A percentile compares a stretch with the other conserved stretches of the same genome.
phyloP scores from a whole-genome alignment of 2,113 vertebrate genomes.

The Ammodytes dubius region DNA sequence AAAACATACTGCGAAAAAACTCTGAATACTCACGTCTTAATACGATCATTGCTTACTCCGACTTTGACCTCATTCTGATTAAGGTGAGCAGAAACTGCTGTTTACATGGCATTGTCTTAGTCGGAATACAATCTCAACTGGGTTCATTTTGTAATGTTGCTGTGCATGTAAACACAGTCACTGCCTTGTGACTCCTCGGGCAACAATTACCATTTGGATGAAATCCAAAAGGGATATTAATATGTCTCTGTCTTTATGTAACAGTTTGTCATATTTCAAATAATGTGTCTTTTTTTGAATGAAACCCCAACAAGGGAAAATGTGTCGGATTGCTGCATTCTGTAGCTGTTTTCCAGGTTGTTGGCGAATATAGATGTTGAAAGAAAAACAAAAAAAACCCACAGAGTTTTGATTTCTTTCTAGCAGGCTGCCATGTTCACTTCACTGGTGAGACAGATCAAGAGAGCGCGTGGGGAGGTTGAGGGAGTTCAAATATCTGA shows the following conservation, averaged over 20 bases:
- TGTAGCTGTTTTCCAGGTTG: neutral
- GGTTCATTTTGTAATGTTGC: too few relatives aligned
- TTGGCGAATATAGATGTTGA: too few relatives aligned
- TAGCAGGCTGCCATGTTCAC: constrained; percentile 39
- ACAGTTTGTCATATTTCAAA: neutral
- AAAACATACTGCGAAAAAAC: too few relatives aligned
- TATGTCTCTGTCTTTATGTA: neutral
- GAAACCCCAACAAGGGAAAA: neutral
- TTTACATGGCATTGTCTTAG: too few relatives aligned
- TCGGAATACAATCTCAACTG: too few relatives aligned
- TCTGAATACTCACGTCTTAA: too few relatives aligned
- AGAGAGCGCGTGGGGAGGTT: constrained; percentile 51
- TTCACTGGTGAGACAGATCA: constrained; percentile 60
- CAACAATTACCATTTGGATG: neutral
- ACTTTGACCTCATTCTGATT: too few relatives aligned
- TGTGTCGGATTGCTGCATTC: neutral
- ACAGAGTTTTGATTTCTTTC: constrained; percentile 30
- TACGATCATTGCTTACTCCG: too few relatives aligned
- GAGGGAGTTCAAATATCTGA: constrained; percentile 72
- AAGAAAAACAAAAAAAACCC: neutral
- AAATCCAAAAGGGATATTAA: neutral
- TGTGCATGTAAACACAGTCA: too few relatives aligned
- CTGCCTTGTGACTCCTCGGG: neutral
- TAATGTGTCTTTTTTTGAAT: too few relatives aligned
- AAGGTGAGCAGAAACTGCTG: too few relatives aligned